A percentile compares a stretch with the other conserved stretches of the same genome.
These are phyloP conservation scores for Dipodomys spectabilis DNA, from an alignment of 2,113 vertebrate genomes.

Conservation along the genomic window DNA sequence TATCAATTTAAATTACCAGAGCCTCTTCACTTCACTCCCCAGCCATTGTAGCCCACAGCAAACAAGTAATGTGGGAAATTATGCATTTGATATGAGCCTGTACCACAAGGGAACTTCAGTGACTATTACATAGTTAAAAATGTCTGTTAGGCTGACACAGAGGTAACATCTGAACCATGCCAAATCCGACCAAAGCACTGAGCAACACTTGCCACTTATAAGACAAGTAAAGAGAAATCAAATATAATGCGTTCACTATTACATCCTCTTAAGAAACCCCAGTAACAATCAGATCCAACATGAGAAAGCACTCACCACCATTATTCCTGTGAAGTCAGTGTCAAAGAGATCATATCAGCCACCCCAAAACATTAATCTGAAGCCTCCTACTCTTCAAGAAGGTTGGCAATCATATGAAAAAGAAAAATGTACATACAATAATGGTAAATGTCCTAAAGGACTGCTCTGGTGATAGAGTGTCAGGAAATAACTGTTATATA, in stretches of 20 bases:
- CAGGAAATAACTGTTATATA: conserved; percentile 64
- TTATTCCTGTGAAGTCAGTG: conserved; percentile 36
- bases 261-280: background rate
- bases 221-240: conserved; percentile 6
- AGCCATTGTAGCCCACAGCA: background rate
- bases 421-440: conserved; percentile 24
- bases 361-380: conserved; percentile 52
- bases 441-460: conserved; percentile 30
- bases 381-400: conserved; percentile 47
- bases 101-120: background rate
- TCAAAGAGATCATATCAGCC: conserved; percentile 26
- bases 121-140: background rate
- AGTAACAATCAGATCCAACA: background rate
- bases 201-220: background rate
- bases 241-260: background rate
- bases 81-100: background rate
- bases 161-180: background rate
- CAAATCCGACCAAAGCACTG: background rate
- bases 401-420: conserved; percentile 53
- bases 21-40: background rate
- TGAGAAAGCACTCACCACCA: conserved; percentile 39
- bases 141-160: background rate
- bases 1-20: background rate
- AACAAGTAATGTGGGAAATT: background rate
- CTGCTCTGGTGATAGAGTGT: background rate